Percentiles rank a stretch among this genome's conserved stretches.
These are phyloP conservation scores for Scelioninae gen. 1 DNA, from an alignment of 2,888 invertebrate species.

Conservation along the genomic window DNA sequence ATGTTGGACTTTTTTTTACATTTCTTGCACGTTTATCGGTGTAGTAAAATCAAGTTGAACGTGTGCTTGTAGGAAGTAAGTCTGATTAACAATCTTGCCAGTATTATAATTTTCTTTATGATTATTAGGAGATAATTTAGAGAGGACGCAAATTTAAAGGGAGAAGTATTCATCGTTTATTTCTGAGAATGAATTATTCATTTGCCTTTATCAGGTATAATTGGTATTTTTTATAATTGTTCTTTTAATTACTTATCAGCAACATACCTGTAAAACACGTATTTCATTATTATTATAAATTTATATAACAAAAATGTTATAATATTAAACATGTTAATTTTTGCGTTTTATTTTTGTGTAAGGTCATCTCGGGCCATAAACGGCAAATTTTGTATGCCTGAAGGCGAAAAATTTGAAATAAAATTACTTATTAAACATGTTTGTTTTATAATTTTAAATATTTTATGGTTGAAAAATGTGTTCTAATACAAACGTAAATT, in stretches of 20 bases:
- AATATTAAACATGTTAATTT: not conserved
- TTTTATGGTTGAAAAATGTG: too few relatives aligned
- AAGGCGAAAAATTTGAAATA: too few relatives aligned
- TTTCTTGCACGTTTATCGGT: conserved; percentile 21
- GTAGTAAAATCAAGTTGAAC: not conserved
- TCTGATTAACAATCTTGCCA: conserved; percentile 15
- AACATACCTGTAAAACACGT: not conserved
- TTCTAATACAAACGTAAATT: too few relatives aligned
- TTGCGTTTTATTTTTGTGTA: too few relatives aligned
- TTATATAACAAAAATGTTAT: too few relatives aligned
- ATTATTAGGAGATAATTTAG: conserved; percentile 5
- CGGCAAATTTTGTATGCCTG: too few relatives aligned
- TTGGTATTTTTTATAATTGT: conserved; percentile 5
- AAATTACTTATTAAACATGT: too few relatives aligned
- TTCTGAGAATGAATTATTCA: not conserved
- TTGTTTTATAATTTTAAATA: too few relatives aligned
- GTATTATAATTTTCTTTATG: conserved; percentile 18
- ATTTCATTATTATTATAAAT: not conserved
- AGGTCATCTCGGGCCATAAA: too few relatives aligned
- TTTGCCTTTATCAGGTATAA: conserved; percentile 2
- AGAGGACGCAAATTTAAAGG: not conserved
- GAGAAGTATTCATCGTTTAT: conserved; percentile 1
- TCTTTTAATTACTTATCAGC: conserved; percentile 5
- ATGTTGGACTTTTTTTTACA: conserved; percentile 10
- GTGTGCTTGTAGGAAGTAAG: conserved; percentile 6